Evolutionary conservation across 2,888 invertebrate genomes (phyloP).

Genomic region (Synanthedon andrenaeformis): DNA sequence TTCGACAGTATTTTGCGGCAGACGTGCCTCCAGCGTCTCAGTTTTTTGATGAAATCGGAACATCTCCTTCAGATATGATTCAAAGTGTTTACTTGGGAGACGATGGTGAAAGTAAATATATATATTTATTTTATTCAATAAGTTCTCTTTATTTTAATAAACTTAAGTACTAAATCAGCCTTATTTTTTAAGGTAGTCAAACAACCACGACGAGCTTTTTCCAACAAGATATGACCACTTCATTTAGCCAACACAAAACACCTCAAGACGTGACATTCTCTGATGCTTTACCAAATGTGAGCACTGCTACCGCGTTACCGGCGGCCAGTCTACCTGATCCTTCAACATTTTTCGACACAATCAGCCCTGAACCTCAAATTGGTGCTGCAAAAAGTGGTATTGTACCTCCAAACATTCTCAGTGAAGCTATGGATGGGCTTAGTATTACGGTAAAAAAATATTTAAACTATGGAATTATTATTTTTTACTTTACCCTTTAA

Average conservation of each 20-base stretch:
- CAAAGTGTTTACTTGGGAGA: constrained; percentile 61
- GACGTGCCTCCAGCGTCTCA: constrained; percentile 55
- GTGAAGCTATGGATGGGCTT: constrained; percentile 50
- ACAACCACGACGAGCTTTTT: constrained; percentile 29
- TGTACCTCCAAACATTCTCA: constrained; percentile 29
- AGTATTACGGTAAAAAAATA: constrained; percentile 36
- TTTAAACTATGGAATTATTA: too few relatives aligned
- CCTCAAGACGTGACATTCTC: constrained; percentile 40
- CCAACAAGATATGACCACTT: constrained; percentile 34
- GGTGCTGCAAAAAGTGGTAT: constrained; percentile 30
- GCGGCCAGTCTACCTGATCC: constrained; percentile 57
- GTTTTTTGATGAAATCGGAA: constrained; percentile 64
- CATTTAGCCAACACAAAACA: constrained; percentile 33
- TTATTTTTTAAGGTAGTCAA: constrained; percentile 18
- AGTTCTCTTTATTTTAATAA: background rate
- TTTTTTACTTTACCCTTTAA: too few relatives aligned
- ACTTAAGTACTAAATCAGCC: background rate
- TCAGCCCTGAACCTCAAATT: constrained; percentile 50
- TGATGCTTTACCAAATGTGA: constrained; percentile 46
- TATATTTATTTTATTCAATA: background rate
- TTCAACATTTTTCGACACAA: constrained; percentile 62
- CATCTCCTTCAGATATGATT: constrained; percentile 59
- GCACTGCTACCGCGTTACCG: constrained; percentile 39
- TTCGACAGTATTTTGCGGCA: constrained; percentile 69
- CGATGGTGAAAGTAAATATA: constrained; percentile 30